Evolutionary conservation across 1,140 invertebrate species (phyloP).

Genomic region (Drosophila azteca): DNA sequence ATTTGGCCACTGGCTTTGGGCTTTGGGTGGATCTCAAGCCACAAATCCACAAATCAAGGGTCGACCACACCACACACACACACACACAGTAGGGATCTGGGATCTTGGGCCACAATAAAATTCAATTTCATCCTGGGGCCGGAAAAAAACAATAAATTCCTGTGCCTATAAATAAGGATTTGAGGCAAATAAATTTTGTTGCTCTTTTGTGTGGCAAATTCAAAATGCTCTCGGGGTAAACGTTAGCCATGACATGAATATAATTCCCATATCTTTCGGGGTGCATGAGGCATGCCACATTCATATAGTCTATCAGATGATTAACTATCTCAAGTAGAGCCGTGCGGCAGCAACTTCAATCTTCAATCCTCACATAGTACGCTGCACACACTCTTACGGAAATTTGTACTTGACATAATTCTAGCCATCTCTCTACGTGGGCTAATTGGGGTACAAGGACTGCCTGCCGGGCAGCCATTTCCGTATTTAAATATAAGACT

Average conservation of each 20-base stretch:
- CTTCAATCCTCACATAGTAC: not conserved
- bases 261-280: slow-evolving; percentile 14
- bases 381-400: slow-evolving; percentile 3
- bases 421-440: slow-evolving; percentile 15
- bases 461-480: slow-evolving; percentile 25
- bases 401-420: slow-evolving; percentile 16
- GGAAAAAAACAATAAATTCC: slow-evolving; percentile 28
- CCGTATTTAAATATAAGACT: slow-evolving; percentile 32
- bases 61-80: not conserved
- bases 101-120: slow-evolving; percentile 40
- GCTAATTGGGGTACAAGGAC: slow-evolving; percentile 59
- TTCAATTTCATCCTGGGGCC: slow-evolving; percentile 39
- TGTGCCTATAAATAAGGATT: slow-evolving; percentile 50
- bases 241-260: slow-evolving; percentile 4
- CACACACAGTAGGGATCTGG: not conserved
- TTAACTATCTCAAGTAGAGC: slow-evolving; percentile 32
- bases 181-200: slow-evolving; percentile 23
- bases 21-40: slow-evolving; percentile 4
- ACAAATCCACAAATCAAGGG: slow-evolving; percentile 26
- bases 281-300: slow-evolving; percentile 9
- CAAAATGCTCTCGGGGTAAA: slow-evolving; percentile 2
- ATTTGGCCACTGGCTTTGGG: not conserved
- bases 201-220: slow-evolving; percentile 1
- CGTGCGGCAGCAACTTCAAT: not conserved
- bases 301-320: slow-evolving; percentile 26